phyloP scores from a whole-genome alignment of 2,113 vertebrate genomes.

The Neolamprologus cancellatus region DNA sequence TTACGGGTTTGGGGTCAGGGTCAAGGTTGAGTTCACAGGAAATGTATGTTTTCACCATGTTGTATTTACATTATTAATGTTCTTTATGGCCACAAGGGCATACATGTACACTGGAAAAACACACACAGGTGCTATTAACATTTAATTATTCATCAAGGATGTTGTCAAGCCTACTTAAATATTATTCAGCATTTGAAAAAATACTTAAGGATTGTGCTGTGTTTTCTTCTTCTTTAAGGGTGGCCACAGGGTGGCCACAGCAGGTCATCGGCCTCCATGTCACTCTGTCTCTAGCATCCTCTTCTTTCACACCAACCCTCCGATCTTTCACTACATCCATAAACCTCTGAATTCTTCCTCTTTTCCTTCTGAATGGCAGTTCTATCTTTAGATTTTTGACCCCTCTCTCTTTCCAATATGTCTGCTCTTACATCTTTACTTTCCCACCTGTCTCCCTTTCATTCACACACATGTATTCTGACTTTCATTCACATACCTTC shows the following conservation, averaged over 20 bases:
- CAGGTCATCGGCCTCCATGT: background rate
- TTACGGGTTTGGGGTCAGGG: background rate
- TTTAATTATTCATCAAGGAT: conserved; percentile 60
- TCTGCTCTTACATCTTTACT: background rate
- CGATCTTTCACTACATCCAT: background rate
- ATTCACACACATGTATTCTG: background rate
- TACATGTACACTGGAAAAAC: conserved; percentile 12
- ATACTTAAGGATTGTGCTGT: background rate
- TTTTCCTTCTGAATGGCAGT: background rate
- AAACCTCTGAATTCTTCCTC: background rate
- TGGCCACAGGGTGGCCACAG: background rate
- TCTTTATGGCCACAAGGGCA: conserved; percentile 8
- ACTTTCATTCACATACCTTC: background rate
- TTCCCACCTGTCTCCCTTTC: background rate
- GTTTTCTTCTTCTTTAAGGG: background rate
- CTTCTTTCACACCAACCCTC: background rate
- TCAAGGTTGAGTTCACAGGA: conserved; percentile 38
- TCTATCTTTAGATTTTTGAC: background rate
- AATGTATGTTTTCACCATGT: conserved; percentile 36
- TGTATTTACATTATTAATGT: conserved; percentile 43
- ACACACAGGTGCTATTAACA: background rate
- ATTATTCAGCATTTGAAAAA: conserved; percentile 31
- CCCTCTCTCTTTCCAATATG: background rate
- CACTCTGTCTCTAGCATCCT: background rate
- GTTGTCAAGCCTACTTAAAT: conserved; percentile 11